Conservation (phyloP, 2,888 invertebrate species). For the Polymixis flavicincta region DNA sequence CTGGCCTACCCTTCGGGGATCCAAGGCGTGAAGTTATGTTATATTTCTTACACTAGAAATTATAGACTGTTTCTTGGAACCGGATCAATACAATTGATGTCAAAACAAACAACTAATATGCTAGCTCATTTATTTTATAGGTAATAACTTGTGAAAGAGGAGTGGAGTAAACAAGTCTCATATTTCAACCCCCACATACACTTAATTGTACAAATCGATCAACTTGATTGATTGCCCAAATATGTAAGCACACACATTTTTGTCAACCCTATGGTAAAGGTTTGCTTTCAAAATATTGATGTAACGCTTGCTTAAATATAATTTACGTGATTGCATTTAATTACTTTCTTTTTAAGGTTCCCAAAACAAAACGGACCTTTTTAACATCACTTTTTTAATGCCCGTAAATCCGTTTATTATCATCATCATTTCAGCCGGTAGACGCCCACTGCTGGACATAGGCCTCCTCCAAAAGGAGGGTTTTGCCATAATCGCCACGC, state of each 20-base stretch:
- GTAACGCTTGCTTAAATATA: background rate
- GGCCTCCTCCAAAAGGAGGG: too few relatives aligned
- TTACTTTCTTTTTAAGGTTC: too few relatives aligned
- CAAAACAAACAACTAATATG: background rate
- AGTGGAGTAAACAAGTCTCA: constrained; percentile 41
- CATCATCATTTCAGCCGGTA: too few relatives aligned
- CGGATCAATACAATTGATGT: background rate
- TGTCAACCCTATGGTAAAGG: background rate
- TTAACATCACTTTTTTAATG: too few relatives aligned
- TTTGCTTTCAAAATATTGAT: background rate
- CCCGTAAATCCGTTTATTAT: too few relatives aligned
- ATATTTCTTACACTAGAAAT: too few relatives aligned
- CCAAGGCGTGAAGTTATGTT: too few relatives aligned
- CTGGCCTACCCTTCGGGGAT: too few relatives aligned
- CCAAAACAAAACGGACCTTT: too few relatives aligned
- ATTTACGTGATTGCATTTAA: background rate
- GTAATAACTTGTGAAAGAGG: constrained; percentile 25
- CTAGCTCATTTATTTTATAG: background rate
- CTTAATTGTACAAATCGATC: constrained; percentile 50
- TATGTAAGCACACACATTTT: constrained; percentile 32
- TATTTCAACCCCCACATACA: constrained; percentile 36
- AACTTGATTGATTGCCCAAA: constrained; percentile 57
- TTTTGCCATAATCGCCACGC: too few relatives aligned
- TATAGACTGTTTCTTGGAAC: too few relatives aligned
- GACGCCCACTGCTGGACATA: too few relatives aligned